phyloP scores from a whole-genome alignment of 2,113 vertebrate species.

The Dicrurus megarhynchus region DNA sequence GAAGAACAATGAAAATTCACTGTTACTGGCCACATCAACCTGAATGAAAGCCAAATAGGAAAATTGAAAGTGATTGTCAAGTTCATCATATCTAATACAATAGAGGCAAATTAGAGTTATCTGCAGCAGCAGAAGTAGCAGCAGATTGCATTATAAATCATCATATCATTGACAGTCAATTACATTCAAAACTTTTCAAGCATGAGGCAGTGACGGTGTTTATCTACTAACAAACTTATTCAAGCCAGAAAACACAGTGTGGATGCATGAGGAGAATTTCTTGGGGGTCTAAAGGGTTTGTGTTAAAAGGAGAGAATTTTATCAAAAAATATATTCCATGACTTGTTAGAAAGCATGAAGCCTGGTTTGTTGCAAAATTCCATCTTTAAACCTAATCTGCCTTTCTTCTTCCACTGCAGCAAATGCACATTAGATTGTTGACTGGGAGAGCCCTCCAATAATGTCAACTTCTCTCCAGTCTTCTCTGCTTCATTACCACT shows the following conservation, averaged over 20 bases:
- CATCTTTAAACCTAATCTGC: background rate
- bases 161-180: constrained; percentile 80
- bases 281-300: background rate
- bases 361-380: background rate
- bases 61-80: constrained; percentile 72
- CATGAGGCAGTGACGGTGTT: constrained; percentile 63
- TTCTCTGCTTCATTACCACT: constrained; percentile 11
- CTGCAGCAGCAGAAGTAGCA: constrained; percentile 66
- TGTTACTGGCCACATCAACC: constrained; percentile 61
- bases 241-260: constrained; percentile 52
- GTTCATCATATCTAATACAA: constrained; percentile 72
- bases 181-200: constrained; percentile 76
- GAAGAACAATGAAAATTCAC: constrained; percentile 41
- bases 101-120: constrained; percentile 77
- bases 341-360: background rate
- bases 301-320: background rate
- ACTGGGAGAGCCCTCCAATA: background rate
- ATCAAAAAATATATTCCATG: background rate
- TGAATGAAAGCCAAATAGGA: constrained; percentile 67
- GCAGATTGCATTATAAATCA: constrained; percentile 81
- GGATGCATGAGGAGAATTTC: constrained; percentile 25
- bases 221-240: constrained; percentile 70
- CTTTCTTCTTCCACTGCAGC: background rate
- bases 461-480: constrained; percentile 11
- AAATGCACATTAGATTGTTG: background rate